Percentiles rank a stretch among this genome's conserved stretches.
Evolutionary conservation across 2,113 vertebrate species (phyloP).

Genomic region (Microcebus murinus): DNA sequence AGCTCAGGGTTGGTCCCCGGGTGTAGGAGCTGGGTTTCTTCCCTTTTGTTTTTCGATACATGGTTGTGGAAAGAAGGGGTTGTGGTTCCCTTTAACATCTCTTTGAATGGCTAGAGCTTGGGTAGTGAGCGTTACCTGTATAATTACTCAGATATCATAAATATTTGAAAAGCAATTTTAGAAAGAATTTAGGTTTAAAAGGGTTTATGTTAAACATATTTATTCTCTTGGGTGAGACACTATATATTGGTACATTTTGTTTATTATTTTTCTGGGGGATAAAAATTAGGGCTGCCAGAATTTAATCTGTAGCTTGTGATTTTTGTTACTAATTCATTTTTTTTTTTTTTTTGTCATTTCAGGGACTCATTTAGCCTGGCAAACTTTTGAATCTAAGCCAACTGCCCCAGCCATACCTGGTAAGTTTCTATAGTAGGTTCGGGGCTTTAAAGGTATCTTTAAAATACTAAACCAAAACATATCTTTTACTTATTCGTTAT

Average conservation of each 20-base stretch:
- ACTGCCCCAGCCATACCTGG: constrained; percentile 77
- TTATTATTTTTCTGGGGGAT: neutral
- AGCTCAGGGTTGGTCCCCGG: neutral
- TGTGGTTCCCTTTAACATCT: neutral
- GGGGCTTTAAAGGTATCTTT: neutral
- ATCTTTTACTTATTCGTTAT: neutral
- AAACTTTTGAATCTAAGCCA: constrained; percentile 84
- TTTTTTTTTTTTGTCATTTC: constrained; percentile 62
- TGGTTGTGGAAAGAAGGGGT: neutral
- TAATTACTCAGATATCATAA: neutral
- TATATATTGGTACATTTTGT: neutral
- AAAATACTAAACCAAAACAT: neutral
- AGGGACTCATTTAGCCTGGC: constrained; percentile 84
- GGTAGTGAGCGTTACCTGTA: neutral
- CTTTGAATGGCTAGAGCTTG: neutral
- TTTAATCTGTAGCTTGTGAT: neutral
- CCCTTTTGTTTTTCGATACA: neutral
- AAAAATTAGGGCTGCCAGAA: neutral
- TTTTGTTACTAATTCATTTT: neutral
- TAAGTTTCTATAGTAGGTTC: constrained; percentile 82
- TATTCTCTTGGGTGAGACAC: neutral
- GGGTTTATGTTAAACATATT: neutral
- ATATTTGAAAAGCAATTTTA: neutral
- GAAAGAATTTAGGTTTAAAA: neutral
- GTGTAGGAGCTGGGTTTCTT: neutral